These are phyloP conservation scores for Phrynocephalus versicolor DNA, from an alignment of 2,113 vertebrate species.

Conservation along the genomic window DNA sequence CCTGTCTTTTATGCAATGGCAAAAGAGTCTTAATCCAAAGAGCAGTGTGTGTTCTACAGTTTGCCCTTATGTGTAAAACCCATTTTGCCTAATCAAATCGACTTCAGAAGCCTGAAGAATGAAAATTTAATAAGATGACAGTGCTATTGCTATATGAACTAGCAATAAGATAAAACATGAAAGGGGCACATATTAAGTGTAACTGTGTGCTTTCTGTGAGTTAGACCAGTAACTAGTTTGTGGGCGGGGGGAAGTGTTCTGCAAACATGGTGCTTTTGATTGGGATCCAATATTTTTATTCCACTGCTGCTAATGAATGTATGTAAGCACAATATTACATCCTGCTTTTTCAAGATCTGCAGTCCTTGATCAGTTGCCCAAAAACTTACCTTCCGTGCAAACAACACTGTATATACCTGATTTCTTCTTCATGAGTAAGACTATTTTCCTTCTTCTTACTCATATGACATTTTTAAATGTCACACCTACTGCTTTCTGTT, in stretches of 20 bases:
- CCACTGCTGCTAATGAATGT: neutral
- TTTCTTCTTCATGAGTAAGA: neutral
- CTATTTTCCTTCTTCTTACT: too few relatives aligned
- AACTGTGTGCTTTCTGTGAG: neutral
- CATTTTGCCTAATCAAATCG: neutral
- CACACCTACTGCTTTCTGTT: neutral
- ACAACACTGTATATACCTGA: neutral
- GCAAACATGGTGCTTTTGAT: neutral
- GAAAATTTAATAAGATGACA: neutral
- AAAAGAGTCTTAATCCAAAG: neutral
- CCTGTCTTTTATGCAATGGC: neutral
- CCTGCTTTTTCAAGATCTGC: neutral
- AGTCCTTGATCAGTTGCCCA: neutral
- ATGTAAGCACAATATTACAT: neutral
- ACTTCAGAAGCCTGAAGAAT: neutral
- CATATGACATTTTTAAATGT: neutral
- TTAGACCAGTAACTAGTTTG: rapidly evolving
- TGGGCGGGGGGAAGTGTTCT: neutral
- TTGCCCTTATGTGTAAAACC: neutral
- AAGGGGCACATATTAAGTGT: rapidly evolving
- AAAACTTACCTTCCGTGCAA: neutral
- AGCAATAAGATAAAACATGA: neutral
- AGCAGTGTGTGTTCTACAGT: conserved; percentile 25
- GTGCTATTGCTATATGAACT: neutral
- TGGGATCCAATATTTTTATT: neutral